Conservation (phyloP, 1,140 invertebrate genomes). For the Halesus radiatus region DNA sequence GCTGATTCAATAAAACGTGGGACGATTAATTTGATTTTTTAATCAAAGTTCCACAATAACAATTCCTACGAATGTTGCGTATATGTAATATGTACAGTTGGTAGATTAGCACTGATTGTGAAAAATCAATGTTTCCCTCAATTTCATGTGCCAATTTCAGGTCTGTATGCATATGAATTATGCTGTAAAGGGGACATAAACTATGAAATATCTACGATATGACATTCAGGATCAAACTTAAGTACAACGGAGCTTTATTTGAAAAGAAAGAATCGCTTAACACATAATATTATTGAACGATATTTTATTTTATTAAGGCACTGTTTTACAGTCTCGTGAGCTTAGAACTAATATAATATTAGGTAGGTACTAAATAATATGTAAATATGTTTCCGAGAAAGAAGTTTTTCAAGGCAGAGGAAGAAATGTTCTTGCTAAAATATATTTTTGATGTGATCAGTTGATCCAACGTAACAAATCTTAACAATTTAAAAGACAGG, state of each 20-base stretch:
- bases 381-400: constrained; percentile 28
- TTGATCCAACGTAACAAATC: constrained; percentile 29
- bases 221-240: background rate
- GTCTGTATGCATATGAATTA: background rate
- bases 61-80: too few species aligned
- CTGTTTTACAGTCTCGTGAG: constrained; percentile 37
- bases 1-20: too few species aligned
- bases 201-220: background rate
- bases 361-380: background rate
- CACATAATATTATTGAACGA: constrained; percentile 16
- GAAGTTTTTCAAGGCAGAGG: background rate
- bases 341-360: constrained; percentile 15
- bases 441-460: background rate
- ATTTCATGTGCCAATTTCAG: too few species aligned
- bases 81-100: too few species aligned
- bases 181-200: background rate
- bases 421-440: too few species aligned
- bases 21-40: too few species aligned
- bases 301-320: constrained; percentile 35
- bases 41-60: too few species aligned
- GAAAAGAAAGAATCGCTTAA: too few species aligned
- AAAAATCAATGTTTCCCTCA: too few species aligned
- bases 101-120: too few species aligned
- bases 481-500: too few species aligned
- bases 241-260: background rate